Conservation (phyloP, 2,113 vertebrate species). For the Polyodon spathula region DNA sequence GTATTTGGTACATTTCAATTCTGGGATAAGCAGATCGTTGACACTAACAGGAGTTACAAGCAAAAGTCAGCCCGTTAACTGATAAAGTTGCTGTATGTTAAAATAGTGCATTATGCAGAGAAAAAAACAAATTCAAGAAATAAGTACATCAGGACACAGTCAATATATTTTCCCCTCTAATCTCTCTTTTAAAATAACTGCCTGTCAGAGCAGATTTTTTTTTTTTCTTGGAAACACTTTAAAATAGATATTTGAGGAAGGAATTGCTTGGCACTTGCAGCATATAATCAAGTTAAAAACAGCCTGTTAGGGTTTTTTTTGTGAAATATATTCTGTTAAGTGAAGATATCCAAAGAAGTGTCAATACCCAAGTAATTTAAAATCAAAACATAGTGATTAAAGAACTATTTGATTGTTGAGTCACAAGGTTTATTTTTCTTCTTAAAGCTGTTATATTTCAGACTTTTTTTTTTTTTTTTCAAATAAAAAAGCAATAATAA, state of each 20-base stretch:
- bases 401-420: slow-evolving; percentile 19
- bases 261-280: slow-evolving; percentile 38
- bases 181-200: slow-evolving; percentile 10
- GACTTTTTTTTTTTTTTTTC: no score
- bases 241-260: slow-evolving; percentile 34
- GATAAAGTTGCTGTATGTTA: no score
- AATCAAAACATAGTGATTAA: slow-evolving; percentile 20
- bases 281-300: slow-evolving; percentile 39
- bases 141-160: no score
- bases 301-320: slow-evolving; percentile 20
- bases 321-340: slow-evolving; percentile 34
- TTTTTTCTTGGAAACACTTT: not conserved
- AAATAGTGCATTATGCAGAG: no score
- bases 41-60: no score
- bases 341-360: slow-evolving; percentile 23
- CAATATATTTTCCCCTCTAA: not conserved
- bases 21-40: no score
- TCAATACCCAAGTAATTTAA: slow-evolving; percentile 9
- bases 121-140: no score
- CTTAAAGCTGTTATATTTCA: no score
- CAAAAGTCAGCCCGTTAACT: no score
- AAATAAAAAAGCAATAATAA: no score
- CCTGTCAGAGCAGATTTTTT: slow-evolving; percentile 4
- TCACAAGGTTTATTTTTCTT: slow-evolving; percentile 19
- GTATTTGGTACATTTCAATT: no score